Base-by-base conservation (phyloP, 2,888 invertebrate species). In the Lissonota sp. region DNA sequence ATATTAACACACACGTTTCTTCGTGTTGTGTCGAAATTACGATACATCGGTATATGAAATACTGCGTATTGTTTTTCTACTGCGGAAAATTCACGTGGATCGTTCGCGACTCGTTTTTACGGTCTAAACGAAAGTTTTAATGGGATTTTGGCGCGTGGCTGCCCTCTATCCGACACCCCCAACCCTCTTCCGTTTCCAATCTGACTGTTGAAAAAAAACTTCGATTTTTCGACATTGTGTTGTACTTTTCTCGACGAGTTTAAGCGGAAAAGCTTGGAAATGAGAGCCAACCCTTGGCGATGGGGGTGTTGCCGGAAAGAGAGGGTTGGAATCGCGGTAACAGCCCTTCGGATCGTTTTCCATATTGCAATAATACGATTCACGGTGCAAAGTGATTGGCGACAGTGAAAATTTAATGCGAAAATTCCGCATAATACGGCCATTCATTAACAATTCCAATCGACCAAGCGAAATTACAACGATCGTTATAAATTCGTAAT, bases 241-340 rank as follows among this genome's bases (percentile, higher is more conserved):
- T 49, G 42, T 26, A 7, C 10, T 53, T 10, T 26, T n/a, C 64
- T 16, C n/a, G 16, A 44, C 67, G 12, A 57, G 67, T 57, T 72
- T 64, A 72, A 76, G 69, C 44, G 71, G 12, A 46, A 26, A 10
- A 12, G 16, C 53, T 62, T 55, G 4, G 12, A 76, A 69, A 53
- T 53, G 53, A 39, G 53, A 76, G 69, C 62, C 58, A 58, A 60
- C 40, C 12, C 58, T 66, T 49, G 6, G 4, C 58, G 39, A 40
- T 16, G 0, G 12, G 6, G 53, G 14, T 0, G 14, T 0, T 3
- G 14, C 6, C 53, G 53, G 26, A 26, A 26, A 26, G 26, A 26
- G 26, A 3, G 26, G 26, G 26, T 26, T 42, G 67, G n/a, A 0
- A 46, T 39, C 12, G 37, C 14, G 37, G 64, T 51, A 37, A 58